Evolutionary conservation across 2,113 vertebrate species (phyloP), one percentile per base, ranked within the genome.

Genomic region (Leptobrachium leishanense): DNA sequence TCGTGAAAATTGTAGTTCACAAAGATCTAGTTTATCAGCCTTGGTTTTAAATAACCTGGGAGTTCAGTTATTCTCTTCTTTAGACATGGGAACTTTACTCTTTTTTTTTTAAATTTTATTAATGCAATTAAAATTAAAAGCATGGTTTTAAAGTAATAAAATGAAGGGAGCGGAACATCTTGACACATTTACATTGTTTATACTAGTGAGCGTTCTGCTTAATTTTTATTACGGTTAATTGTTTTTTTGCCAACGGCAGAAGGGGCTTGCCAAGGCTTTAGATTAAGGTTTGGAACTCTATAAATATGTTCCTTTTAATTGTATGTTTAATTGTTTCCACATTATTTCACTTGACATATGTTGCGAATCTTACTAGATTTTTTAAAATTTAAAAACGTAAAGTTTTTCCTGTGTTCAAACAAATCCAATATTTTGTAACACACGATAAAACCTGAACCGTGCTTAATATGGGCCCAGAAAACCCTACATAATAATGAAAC

Each of bases 171-270:
- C 11, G 13, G 55, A 15, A 59, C 55, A 59, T 59, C 55, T 59
- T 12, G 13, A 59, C 55, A 59, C 55, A 12, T 59, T 11, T 4
- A 59, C 39, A 12, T 55, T 72, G 31, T 72, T 72, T 72, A 72
- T 55, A 55, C 31, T 12, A 72, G 31, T 31, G 20, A 55, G 70
- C 31, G 11, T 41, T 72, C 50, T 6, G 42, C 72, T 64, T 43
- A 39, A 62, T 31, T 62, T 75, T 75, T 75, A 75, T 13, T 50
- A 11, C 53, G 44, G 50, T 65, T 66, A 66, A 63, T 75, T 64
- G 43, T 42, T 15, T 66, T 31, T 50, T 46, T 66, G 62, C 62
- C 73, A 66, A 55, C 31, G 46, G 15, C 10, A 15, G 10, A 13
- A 3, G 2, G 12, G 4, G 2, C 44, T 39, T 71, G 7, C 46